These are phyloP conservation scores for Cyclargus thomasi DNA, from an alignment of 1,140 invertebrate species.

Conservation along the genomic window DNA sequence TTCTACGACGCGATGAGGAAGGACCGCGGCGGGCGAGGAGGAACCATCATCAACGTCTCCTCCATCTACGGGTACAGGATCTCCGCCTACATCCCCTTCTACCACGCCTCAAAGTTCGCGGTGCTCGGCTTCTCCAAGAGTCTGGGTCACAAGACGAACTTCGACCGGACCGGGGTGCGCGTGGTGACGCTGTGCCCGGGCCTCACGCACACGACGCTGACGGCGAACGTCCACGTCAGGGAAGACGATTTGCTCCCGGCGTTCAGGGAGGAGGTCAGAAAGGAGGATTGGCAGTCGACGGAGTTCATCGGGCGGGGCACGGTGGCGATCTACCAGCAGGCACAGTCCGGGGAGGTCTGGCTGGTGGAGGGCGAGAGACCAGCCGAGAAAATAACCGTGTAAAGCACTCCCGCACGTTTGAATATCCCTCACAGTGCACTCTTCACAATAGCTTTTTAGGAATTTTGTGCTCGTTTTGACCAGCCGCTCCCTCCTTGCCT, in stretches of 20 bases:
- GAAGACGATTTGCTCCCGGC: neutral
- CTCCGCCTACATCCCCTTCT: conserved; percentile 78
- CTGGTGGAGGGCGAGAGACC: conserved; percentile 12
- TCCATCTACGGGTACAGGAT: conserved; percentile 78
- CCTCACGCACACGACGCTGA: conserved; percentile 36
- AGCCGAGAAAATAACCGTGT: conserved; percentile 5
- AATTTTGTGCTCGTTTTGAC: too few species aligned
- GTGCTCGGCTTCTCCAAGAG: conserved; percentile 73
- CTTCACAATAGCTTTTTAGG: too few species aligned
- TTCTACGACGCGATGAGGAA: conserved; percentile 75
- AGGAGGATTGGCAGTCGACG: neutral
- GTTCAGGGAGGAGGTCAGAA: neutral
- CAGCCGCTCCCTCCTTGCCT: too few species aligned
- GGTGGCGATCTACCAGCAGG: conserved; percentile 5
- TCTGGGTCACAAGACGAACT: conserved; percentile 72
- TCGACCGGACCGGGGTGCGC: conserved; percentile 71
- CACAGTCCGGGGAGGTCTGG: conserved; percentile 2
- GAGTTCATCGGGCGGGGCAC: neutral
- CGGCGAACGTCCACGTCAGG: neutral
- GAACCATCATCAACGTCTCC: conserved; percentile 79
- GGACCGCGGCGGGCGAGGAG: conserved; percentile 77
- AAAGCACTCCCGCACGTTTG: neutral
- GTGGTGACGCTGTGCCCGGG: conserved; percentile 76
- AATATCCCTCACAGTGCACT: conserved; percentile 1
- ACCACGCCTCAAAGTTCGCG: conserved; percentile 81